phyloP scores from a whole-genome alignment of 2,888 invertebrate species.

The Sepioteuthis lessoniana region DNA sequence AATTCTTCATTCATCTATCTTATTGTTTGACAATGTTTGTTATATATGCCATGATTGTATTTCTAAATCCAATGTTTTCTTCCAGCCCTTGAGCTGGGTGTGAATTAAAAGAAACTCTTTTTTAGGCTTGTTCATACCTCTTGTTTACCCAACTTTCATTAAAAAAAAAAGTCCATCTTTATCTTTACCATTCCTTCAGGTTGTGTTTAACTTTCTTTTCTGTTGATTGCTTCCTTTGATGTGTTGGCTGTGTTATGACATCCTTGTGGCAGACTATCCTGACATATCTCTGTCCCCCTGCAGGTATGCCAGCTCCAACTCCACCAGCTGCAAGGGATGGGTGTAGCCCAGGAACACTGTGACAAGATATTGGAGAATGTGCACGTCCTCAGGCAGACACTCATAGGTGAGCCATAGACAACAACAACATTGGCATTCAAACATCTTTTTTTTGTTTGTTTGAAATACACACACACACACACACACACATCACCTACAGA shows the following conservation, averaged over 20 bases:
- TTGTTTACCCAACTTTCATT: no score
- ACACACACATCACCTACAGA: background rate
- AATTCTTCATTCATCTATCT: no score
- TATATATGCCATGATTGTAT: no score
- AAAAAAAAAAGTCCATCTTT: no score
- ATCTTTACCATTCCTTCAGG: background rate
- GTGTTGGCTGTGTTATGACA: no score
- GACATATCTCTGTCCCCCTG: background rate
- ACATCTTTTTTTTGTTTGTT: background rate
- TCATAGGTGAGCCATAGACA: constrained; percentile 61
- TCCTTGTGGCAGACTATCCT: background rate
- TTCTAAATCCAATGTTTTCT: no score
- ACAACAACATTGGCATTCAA: background rate
- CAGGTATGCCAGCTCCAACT: constrained; percentile 70
- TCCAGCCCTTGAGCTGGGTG: no score
- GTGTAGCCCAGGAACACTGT: constrained; percentile 68
- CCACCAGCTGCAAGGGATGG: constrained; percentile 68
- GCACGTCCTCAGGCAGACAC: constrained; percentile 67
- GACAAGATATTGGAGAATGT: constrained; percentile 70
- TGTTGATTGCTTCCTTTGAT: no score
- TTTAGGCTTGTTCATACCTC: no score
- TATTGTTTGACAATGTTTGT: no score
- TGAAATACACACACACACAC: background rate
- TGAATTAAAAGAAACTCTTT: no score
- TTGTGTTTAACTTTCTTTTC: no score